Evolutionary conservation across 2,797 vertebrate genomes (phyloP).

Genomic region (Pipistrellus kuhlii): DNA sequence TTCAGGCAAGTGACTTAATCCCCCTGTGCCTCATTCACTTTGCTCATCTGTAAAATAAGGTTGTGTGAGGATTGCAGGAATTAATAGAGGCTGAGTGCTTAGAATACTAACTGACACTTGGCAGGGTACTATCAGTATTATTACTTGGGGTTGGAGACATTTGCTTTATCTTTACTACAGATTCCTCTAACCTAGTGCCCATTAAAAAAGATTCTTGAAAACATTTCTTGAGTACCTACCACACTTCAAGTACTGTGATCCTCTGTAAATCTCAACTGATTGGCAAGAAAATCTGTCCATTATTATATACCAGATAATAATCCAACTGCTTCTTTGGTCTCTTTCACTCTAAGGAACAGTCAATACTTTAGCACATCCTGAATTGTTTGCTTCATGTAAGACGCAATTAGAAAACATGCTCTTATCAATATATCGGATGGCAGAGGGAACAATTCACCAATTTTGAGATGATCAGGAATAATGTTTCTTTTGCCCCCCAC

Average conservation of each 20-base stretch:
- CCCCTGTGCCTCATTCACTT: background rate
- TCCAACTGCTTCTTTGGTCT: background rate
- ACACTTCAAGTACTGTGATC: background rate
- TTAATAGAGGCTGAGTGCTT: background rate
- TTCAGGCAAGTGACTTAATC: background rate
- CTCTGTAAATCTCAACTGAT: background rate
- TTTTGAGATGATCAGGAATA: background rate
- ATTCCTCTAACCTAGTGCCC: background rate
- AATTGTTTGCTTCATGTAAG: conserved; percentile 43
- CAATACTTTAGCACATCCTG: background rate
- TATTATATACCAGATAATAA: background rate
- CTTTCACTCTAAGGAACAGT: background rate
- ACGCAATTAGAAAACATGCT: conserved; percentile 34
- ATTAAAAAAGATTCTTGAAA: conserved; percentile 12
- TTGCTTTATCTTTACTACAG: background rate
- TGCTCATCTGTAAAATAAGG: conserved; percentile 33
- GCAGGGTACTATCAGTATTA: background rate
- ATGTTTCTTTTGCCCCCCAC: background rate
- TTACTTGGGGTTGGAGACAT: background rate
- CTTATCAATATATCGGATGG: background rate
- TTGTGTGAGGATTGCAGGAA: background rate
- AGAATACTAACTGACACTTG: background rate
- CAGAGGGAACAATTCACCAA: background rate
- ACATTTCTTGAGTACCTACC: background rate
- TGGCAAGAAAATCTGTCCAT: conserved; percentile 13